A percentile compares a stretch with the other conserved stretches of the same genome.
Evolutionary conservation across 2,797 vertebrate genomes (phyloP).

Genomic region (Hapalemur alaotrensis): DNA sequence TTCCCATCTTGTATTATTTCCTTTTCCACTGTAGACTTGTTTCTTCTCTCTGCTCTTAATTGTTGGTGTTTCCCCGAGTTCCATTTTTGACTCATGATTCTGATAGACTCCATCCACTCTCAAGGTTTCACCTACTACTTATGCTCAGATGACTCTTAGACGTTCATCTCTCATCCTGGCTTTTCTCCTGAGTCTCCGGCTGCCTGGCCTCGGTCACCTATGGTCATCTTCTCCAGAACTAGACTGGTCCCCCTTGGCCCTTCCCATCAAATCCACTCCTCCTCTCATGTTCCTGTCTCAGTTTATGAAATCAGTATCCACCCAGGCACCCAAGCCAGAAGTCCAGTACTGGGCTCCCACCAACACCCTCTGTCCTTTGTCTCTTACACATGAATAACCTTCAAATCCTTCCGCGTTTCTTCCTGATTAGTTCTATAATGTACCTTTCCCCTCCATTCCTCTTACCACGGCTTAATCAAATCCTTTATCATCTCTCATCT

Average conservation of each 20-base stretch:
- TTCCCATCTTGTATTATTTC: neutral
- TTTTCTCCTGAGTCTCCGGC: neutral
- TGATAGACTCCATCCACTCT: neutral
- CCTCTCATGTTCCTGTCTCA: neutral
- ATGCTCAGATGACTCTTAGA: neutral
- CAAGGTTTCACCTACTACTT: neutral
- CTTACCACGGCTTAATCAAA: neutral
- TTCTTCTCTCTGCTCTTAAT: neutral
- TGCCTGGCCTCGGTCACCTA: neutral
- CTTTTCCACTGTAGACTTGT: neutral
- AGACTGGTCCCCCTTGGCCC: fast-evolving
- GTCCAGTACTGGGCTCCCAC: neutral
- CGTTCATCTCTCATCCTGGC: neutral
- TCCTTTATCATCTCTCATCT: neutral
- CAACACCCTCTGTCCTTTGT: neutral
- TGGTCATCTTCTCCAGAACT: neutral
- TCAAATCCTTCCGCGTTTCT: neutral
- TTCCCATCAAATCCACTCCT: neutral
- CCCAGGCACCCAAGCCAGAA: neutral
- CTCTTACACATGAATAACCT: neutral
- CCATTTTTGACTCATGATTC: neutral
- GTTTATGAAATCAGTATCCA: neutral
- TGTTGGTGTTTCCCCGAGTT: neutral
- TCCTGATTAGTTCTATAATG: neutral
- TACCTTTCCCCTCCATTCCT: neutral